Conservation (phyloP, 2,113 vertebrate species). For the Melanotaenia duboulayi region DNA sequence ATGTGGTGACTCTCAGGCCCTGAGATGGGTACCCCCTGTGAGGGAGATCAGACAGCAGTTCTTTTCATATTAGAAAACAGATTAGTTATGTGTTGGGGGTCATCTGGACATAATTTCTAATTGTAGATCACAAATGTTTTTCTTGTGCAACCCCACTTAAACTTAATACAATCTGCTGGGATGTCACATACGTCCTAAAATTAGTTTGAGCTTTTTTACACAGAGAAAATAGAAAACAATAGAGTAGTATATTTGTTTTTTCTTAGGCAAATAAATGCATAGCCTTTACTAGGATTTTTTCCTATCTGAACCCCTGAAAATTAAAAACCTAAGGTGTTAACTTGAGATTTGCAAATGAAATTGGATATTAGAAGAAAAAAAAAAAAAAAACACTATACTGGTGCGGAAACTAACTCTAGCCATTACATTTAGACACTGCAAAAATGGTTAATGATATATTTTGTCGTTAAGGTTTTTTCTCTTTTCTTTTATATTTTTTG, state of each 20-base stretch:
- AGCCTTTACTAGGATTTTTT: background rate
- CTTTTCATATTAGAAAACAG: slow-evolving; percentile 6
- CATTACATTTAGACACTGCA: background rate
- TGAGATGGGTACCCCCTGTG: background rate
- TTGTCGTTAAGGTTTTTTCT: no score
- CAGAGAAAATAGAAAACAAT: slow-evolving; percentile 17
- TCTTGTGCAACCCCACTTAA: background rate
- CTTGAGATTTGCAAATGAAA: background rate
- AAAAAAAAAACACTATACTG: no score
- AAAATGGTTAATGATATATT: no score
- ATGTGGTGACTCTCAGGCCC: slow-evolving; percentile 10
- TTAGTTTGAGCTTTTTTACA: slow-evolving; percentile 9
- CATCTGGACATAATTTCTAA: background rate
- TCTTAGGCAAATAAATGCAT: slow-evolving; percentile 11
- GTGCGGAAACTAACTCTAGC: background rate
- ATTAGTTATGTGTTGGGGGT: background rate
- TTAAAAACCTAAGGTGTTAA: background rate
- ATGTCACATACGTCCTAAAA: background rate
- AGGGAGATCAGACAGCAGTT: slow-evolving; percentile 4
- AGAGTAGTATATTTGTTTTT: slow-evolving; percentile 9
- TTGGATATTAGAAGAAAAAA: background rate
- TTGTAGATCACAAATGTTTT: background rate
- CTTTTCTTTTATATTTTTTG: no score
- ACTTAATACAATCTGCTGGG: background rate
- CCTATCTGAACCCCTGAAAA: slow-evolving; percentile 2